Evolutionary conservation across 2,888 invertebrate genomes (phyloP).

Genomic region (Marasmarcha lunaedactyla): DNA sequence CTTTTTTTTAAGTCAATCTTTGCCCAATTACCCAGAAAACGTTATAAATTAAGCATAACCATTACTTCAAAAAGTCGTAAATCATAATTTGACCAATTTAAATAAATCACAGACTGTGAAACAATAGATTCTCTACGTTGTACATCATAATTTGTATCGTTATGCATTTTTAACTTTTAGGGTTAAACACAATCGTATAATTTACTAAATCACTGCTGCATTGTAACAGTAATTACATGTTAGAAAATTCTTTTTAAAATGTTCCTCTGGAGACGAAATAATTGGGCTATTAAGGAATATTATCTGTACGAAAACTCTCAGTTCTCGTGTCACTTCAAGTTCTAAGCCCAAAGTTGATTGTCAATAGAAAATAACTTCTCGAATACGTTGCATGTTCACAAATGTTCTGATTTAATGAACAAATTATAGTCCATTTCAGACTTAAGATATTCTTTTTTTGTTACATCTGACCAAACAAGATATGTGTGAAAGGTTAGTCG

Average conservation of each 20-base stretch:
- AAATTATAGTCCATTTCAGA: conserved; percentile 12
- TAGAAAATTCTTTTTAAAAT: too few species aligned
- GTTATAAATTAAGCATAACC: too few species aligned
- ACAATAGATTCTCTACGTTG: conserved; percentile 16
- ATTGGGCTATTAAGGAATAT: too few species aligned
- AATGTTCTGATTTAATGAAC: too few species aligned
- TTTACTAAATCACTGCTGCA: conserved; percentile 1
- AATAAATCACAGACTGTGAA: conserved; percentile 32
- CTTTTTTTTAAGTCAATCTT: too few species aligned
- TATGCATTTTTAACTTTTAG: conserved; percentile 1
- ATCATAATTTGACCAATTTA: conserved; percentile 41
- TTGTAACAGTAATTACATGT: too few species aligned
- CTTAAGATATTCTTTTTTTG: conserved; percentile 36
- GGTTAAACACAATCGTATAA: not conserved
- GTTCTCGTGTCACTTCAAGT: too few species aligned
- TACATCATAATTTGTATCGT: not conserved
- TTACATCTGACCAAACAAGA: conserved; percentile 30
- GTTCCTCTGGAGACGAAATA: too few species aligned
- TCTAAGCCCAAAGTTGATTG: too few species aligned
- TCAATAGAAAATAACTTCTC: too few species aligned
- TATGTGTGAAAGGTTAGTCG: conserved; percentile 37
- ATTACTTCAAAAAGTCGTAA: conserved; percentile 16
- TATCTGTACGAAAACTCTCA: too few species aligned
- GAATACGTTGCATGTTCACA: conserved; percentile 15
- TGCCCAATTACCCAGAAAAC: too few species aligned